Base-by-base conservation (phyloP, 2,113 vertebrate genomes). In the Perca flavescens region DNA sequence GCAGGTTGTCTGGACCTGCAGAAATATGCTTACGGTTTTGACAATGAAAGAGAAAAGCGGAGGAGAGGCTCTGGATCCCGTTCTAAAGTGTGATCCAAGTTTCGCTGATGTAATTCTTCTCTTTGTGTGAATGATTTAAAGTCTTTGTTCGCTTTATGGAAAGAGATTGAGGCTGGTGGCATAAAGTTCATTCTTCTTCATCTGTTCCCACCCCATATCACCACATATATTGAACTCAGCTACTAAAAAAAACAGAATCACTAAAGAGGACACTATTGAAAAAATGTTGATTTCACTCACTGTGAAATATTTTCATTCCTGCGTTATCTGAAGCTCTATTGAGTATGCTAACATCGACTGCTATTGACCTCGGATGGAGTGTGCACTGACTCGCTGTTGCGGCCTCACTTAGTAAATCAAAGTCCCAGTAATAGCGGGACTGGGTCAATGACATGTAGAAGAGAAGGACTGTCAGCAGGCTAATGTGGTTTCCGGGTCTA, bases 1-100 rank as follows among this genome's bases (percentile, higher is more conserved):
- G 82, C 85, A 90, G 89, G 93, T 90, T 93, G 90, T 88, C 91
- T 64, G 76, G 86, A 92, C 90, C 92, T 93, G 91, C 88, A 83
- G 22, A 84, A 86, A 87, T 86, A 90, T 82, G 89, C 88, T 62
- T 10, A n/a, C 15, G 6, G 46, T 88, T 66, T 56, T 81, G 77
- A 75, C 85, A 87, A 92, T 90, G 74, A 93, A 77, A 90, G 89
- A 80, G 77, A 67, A 62, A 69, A 66, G 63, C 53, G 31, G 58
- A 1, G 56, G 9, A 12, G 57, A 53, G 43, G 70, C 25, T 53
- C 1, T 15, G 34, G 34, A 34, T 34, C 34, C 34, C 34, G 34
- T 34, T 34, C 34, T 34, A 34, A 34, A 34, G 34, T 34, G 34
- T 34, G 34, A 34, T 34, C 34, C 34, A 12, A 25, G 52, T 49